Conservation (phyloP, 37 sponge, comb jelly and placozoan genomes). For the Spongilla lacustris region DNA sequence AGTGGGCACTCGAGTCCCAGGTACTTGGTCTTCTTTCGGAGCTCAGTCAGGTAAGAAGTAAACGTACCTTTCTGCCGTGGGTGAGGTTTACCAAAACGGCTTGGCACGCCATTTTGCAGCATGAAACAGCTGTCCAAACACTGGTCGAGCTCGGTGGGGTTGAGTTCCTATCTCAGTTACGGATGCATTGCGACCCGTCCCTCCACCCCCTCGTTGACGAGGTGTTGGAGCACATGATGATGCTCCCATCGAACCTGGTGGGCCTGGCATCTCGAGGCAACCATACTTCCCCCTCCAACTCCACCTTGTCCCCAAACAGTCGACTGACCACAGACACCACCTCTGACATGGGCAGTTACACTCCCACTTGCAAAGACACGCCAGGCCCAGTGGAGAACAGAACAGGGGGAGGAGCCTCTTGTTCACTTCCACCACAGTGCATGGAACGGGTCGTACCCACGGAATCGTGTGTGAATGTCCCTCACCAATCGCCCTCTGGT, state of each 20-base stretch:
- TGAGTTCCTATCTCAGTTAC: conserved; percentile 77
- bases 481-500: background rate
- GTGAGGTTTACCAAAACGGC: background rate
- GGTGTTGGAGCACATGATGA: conserved; percentile 60
- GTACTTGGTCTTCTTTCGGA: conserved; percentile 45
- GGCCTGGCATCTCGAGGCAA: background rate
- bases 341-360: conserved; percentile 13
- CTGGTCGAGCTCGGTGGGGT: conserved; percentile 71
- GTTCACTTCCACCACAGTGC: background rate
- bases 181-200: conserved; percentile 54
- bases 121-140: conserved; percentile 51
- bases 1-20: conserved; percentile 54
- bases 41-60: conserved; percentile 37
- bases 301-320: background rate
- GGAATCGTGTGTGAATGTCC: background rate
- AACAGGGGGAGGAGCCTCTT: background rate
- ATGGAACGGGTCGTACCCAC: background rate
- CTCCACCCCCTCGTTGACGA: conserved; percentile 70
- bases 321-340: conserved; percentile 2
- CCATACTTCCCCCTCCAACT: background rate
- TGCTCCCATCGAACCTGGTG: conserved; percentile 23
- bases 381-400: background rate
- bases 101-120: conserved; percentile 12
- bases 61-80: background rate
- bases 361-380: background rate